Evolutionary conservation across 2,797 vertebrate species (phyloP).

Genomic region (Fratercula arctica): DNA sequence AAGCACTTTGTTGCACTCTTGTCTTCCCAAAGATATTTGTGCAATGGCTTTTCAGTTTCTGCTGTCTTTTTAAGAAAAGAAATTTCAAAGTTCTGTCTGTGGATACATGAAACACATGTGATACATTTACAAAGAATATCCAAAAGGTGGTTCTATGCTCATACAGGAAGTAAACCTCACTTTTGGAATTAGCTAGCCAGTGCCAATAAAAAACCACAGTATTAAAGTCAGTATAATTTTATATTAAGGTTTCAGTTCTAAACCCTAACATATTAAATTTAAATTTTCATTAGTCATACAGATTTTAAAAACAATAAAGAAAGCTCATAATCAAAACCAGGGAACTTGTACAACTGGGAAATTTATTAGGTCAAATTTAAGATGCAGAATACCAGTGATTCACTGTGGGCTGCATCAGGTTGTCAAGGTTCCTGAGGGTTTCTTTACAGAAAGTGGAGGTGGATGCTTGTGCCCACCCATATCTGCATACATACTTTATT

Average conservation of each 20-base stretch:
- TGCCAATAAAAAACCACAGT: neutral
- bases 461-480: neutral
- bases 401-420: neutral
- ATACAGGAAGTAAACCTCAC: neutral
- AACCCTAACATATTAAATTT: neutral
- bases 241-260: neutral
- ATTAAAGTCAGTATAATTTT: neutral
- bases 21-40: neutral
- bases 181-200: neutral
- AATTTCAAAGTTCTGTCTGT: neutral
- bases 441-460: neutral
- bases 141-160: neutral
- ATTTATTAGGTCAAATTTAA: neutral
- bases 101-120: neutral
- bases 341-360: neutral
- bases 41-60: neutral
- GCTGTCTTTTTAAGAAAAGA: neutral
- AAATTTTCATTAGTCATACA: neutral
- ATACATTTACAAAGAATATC: neutral
- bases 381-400: neutral
- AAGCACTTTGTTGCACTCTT: neutral
- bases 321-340: rapidly evolving
- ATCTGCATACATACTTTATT: neutral
- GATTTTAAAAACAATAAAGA: neutral
- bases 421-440: neutral